Evolutionary conservation across 1,140 invertebrate genomes (phyloP), one percentile per base, ranked within the genome.

Genomic region (Aphaenogaster ashmeadi): DNA sequence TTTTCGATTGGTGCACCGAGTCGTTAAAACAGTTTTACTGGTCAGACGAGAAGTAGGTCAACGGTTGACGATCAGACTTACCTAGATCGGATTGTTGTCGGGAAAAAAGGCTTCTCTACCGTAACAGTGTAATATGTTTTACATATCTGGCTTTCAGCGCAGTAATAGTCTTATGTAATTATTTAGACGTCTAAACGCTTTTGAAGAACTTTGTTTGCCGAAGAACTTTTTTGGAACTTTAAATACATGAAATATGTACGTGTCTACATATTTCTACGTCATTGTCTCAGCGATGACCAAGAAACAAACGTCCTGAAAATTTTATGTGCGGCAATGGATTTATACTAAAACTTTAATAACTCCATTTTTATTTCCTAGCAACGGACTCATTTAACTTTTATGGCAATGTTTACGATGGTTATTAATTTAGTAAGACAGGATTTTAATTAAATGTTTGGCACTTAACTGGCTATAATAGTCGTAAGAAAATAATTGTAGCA

Each of bases 21-120:
- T 67, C 41, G 67, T 56, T 54, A 83, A 62, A n/a, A 64, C 54
- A 21, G 56, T 41, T 83, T 72, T 11, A 33, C 21, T 77, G 75
- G 69, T 84, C 47, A 13, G 36, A 78, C n/a, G 4, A 11, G 7
- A 87, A 84, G 38, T 87, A 87, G 86, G 86, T 87, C 80, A 58
- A 41, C 36, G 50, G 52, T 85, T 87, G 78, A 38, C 58, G 60
- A 83, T 50, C 67, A 54, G 44, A 44, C 86, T 60, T 11, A 69
- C 27, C 36, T 60, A 47, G 60, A 83, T 71, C 21, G 47, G 67
- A 58, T 83, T 60, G 66, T 83, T 47, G 41, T 72, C 41, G 18
- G 38, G 15, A 66, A 13, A 44, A 56, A 27, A 15, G 64, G 13
- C 27, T 79, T 56, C 21, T 44, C 15, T 44, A 27, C 18, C 33